Percentiles rank a stretch among this genome's conserved stretches.
Conservation (phyloP, 2,113 vertebrate genomes). For the Nicator chloris region DNA sequence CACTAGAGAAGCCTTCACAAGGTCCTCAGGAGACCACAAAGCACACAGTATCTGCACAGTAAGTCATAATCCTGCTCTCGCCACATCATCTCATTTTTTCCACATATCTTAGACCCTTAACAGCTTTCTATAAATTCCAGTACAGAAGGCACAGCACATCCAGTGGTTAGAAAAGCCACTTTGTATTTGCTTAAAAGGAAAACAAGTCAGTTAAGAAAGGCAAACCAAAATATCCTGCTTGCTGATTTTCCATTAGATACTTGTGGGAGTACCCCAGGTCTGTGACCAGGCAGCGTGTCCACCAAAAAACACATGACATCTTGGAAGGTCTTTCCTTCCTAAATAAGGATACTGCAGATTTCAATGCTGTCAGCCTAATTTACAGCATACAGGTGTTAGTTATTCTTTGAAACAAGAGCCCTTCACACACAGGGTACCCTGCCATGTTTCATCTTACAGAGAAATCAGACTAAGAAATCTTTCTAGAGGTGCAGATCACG, state of each 20-base stretch:
- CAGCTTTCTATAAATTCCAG: background rate
- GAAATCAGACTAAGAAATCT: background rate
- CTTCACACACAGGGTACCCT: background rate
- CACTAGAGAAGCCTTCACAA: background rate
- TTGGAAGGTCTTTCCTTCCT: background rate
- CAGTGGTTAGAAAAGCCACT: background rate
- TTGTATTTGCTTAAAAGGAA: background rate
- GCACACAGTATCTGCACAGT: background rate
- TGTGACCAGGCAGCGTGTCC: background rate
- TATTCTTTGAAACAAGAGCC: background rate
- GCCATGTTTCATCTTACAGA: background rate
- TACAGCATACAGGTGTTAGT: background rate
- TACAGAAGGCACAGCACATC: background rate
- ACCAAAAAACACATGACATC: background rate
- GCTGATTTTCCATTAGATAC: background rate
- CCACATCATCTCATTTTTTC: background rate
- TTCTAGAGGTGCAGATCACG: background rate
- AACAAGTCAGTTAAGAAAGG: background rate
- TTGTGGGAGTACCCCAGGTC: background rate
- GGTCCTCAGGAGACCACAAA: background rate
- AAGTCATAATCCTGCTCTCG: background rate
- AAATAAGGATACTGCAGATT: background rate
- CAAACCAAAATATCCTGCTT: background rate
- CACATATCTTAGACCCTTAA: background rate
- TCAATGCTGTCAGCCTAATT: background rate